Percentiles rank a stretch among this genome's conserved stretches.
Evolutionary conservation across 1,140 invertebrate species (phyloP).

Genomic region (Leptonema lineaticorne): DNA sequence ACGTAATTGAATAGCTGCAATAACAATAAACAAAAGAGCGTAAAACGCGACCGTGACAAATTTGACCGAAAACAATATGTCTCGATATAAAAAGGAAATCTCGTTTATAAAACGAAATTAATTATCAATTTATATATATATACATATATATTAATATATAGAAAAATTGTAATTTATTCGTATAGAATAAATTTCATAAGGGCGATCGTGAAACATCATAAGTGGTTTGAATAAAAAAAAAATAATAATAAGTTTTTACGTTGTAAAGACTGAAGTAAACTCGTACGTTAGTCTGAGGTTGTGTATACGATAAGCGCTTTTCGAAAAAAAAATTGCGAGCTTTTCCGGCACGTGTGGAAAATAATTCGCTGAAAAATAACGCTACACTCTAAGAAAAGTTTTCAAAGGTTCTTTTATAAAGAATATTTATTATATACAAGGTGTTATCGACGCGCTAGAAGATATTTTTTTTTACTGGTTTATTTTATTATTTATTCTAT

Average conservation of each 20-base stretch:
- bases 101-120: too few species aligned
- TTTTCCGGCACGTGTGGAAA: neutral
- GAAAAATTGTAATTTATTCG: too few species aligned
- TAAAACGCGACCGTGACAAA: neutral
- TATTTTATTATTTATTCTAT: too few species aligned
- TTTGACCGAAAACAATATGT: neutral
- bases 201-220: too few species aligned
- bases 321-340: neutral
- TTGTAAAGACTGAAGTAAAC: conserved; percentile 3
- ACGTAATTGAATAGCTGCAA: conserved; percentile 24
- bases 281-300: conserved; percentile 8
- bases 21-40: conserved; percentile 8
- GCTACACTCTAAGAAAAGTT: neutral
- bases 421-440: neutral
- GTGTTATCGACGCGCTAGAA: too few species aligned
- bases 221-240: too few species aligned
- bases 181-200: too few species aligned
- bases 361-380: neutral
- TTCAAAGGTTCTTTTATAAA: neutral
- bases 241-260: neutral
- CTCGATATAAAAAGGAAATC: too few species aligned
- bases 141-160: too few species aligned
- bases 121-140: too few species aligned
- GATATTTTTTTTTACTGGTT: too few species aligned
- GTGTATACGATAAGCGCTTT: neutral